phyloP scores from a whole-genome alignment of 2,113 vertebrate genomes.

The Rhinoderma darwinii region DNA sequence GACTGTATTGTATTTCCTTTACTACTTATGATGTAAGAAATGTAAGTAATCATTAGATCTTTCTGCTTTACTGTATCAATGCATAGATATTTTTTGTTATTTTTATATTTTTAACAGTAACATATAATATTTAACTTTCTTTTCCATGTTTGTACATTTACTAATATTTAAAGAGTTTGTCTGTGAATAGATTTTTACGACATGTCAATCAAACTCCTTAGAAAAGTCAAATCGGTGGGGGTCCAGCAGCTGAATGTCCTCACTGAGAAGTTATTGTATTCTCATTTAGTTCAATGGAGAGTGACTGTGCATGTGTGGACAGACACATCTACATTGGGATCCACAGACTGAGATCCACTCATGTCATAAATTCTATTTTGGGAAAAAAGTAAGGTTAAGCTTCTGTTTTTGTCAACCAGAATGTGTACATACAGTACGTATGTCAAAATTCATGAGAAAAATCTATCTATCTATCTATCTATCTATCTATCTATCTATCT shows the following conservation, averaged over 20 bases:
- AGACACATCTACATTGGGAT: not conserved
- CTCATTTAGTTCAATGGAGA: not conserved
- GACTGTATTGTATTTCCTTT: too few species aligned
- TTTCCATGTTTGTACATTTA: too few species aligned
- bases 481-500: not conserved
- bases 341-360: not conserved
- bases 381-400: not conserved
- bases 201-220: not conserved
- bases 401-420: too few species aligned
- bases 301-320: not conserved
- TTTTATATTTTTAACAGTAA: too few species aligned
- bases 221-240: not conserved
- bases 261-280: not conserved
- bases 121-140: too few species aligned
- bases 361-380: not conserved
- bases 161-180: not conserved
- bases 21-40: too few species aligned
- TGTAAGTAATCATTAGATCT: too few species aligned
- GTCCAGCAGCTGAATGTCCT: not conserved
- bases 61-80: too few species aligned
- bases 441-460: too few species aligned
- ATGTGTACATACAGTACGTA: too few species aligned
- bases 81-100: too few species aligned
- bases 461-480: not conserved
- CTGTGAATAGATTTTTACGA: not conserved